Evolutionary conservation across 2,888 invertebrate species (phyloP), one percentile per base, ranked within the genome.

Genomic region (Orchesellides sinensis): DNA sequence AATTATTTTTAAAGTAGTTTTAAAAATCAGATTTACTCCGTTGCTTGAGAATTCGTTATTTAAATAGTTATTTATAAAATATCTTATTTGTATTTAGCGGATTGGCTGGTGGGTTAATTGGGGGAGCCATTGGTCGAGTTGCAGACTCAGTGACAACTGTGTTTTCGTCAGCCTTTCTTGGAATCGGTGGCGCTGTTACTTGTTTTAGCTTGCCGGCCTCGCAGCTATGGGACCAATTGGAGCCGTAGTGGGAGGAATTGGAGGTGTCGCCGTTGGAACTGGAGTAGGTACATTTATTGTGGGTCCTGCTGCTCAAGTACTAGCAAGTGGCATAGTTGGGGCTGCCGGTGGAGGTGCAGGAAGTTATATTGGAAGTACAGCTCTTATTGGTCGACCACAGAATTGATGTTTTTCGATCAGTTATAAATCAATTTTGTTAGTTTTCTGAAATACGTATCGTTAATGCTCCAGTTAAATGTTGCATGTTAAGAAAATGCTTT

Each of bases 61-160:
- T n/a, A n/a, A n/a, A n/a, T n/a, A n/a, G n/a, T n/a, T n/a, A n/a
- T n/a, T n/a, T n/a, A n/a, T n/a, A n/a, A n/a, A n/a, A n/a, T n/a
- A n/a, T n/a, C n/a, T n/a, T n/a, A n/a, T n/a, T n/a, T n/a, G n/a
- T n/a, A n/a, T 23, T 10, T 23, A 78, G 79, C 8, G 79, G 79
- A 14, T 59, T 79, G 4, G n/a, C 63, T 19, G 79, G 79, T 25
- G 79, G 79, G 0, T 63, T 72, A 29, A 25, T 79, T 27, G 79
- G 79, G 3, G 79, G 79, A 10, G 8, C 54, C 2, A 40, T 49
- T 17, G 70, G 63, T 19, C 47, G 63, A 10, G 10, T 79, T 8
- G 65, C 70, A 1, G 70, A 72, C 4, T 49, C 70, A 5, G 32
- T 63, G 4, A 23, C 52, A 17, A 65, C 52, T 17, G 27, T 79